Percentiles rank a stretch among this genome's conserved stretches.
Conservation (phyloP, 35 echinoderm and acorn worm species). For the Heliocidaris tuberculata region DNA sequence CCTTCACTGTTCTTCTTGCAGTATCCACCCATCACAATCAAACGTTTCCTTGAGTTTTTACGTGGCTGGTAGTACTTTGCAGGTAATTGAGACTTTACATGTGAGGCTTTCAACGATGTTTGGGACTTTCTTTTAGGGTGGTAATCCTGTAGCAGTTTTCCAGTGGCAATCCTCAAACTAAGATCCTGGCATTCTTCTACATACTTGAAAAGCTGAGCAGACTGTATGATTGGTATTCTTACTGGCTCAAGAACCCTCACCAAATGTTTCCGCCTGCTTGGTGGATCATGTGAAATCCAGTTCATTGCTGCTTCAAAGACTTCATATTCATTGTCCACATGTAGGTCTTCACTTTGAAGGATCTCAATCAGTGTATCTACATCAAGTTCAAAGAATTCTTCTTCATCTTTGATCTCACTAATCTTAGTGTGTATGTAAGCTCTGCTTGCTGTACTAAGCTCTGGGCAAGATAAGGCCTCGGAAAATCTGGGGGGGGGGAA, state of each 20-base stretch:
- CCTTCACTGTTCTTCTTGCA: constrained; percentile 60
- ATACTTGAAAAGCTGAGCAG: constrained; percentile 68
- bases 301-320: constrained; percentile 78
- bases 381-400: constrained; percentile 76
- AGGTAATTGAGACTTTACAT: background rate
- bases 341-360: constrained; percentile 68
- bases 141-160: constrained; percentile 75
- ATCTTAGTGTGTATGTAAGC: constrained; percentile 68
- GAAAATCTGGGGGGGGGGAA: constrained; percentile 47
- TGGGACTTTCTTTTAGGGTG: constrained; percentile 62
- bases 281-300: constrained; percentile 80
- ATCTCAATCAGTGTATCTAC: constrained; percentile 54
- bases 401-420: constrained; percentile 59
- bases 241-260: constrained; percentile 77
- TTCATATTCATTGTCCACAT: constrained; percentile 89
- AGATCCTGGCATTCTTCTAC: constrained; percentile 80
- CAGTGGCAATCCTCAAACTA: constrained; percentile 71
- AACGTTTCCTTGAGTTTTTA: constrained; percentile 70
- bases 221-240: constrained; percentile 77
- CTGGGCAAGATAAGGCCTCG: constrained; percentile 52
- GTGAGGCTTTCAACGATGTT: background rate
- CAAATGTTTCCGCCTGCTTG: constrained; percentile 63
- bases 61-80: constrained; percentile 61
- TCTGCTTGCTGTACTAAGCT: constrained; percentile 53
- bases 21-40: constrained; percentile 88